Evolutionary conservation across 2,797 vertebrate genomes (phyloP), one percentile per base, ranked within the genome.

Genomic region (Euphonia xanthogaster): DNA sequence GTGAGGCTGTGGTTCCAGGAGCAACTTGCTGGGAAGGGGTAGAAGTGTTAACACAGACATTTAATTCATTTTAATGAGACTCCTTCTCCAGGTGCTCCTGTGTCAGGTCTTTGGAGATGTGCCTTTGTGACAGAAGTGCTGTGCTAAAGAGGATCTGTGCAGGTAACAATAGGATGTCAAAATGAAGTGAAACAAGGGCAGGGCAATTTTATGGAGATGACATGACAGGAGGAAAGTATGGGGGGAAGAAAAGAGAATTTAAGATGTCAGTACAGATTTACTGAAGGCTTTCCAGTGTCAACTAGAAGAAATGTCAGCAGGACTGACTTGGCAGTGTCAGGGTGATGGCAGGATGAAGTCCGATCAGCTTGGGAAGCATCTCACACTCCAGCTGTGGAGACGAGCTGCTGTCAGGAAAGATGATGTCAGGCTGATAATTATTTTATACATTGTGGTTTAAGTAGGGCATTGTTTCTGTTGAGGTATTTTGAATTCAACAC

Each of bases 191-290:
- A 95, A 94, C 93, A 95, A 96, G 96, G 95, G 94, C 94, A 97
- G 94, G 94, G 85, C 94, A 95, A 92, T 94, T 96, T 91, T 93
- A 96, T 93, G 96, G 91, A 93, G 87, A 94, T 93, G 91, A 94
- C 87, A 73, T 95, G 94, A 95, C 89, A 95, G 96, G 85, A 95
- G 89, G 82, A 63, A 81, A 75, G 94, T 65, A 45, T 33, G 37
- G 8, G 54, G 35, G 14, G 13, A 68, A 35, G 28, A 23, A 48
- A 67, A 63, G 33, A 74, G 87, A 91, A 86, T 95, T 97, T 94
- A 94, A 94, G 72, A 91, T 94, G 96, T 97, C 95, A 96, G 94
- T 91, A 91, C 62, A 84, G 95, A 94, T 96, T 96, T 96, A 94
- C 82, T 68, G 93, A 93, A 96, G 94, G 93, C 92, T 94, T 94